Base-by-base conservation (phyloP, 2,113 vertebrate species). In the Megaceryle torquata region DNA sequence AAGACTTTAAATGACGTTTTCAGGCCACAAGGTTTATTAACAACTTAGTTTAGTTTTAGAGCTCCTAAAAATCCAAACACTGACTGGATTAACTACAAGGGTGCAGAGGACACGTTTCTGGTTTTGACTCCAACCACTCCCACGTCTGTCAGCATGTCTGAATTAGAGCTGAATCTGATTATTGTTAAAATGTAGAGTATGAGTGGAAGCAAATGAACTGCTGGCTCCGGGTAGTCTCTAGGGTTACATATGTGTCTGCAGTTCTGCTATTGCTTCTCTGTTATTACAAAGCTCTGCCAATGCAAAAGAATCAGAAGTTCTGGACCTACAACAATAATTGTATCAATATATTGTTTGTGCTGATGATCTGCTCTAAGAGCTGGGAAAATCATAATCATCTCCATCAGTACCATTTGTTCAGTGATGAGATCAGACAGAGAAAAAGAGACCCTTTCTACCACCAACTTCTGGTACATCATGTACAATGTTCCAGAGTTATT, bases 41-140 rank as follows among this genome's bases (percentile, higher is more conserved):
- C 71, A 93, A 86, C 64, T 84, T 69, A 17, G 26, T 88, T 90
- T 86, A 17, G 26, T 88, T 90, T 86, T 83, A 94, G 97, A 97
- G 92, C 94, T 95, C 88, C 93, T 93, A 91, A 96, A 96, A 96
- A 97, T 91, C 75, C 71, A 97, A 97, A 96, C 83, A 64, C 11
- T 92, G 94, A 82, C 83, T 96, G 94, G 74, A 95, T 97, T 96
- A 97, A 95, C 93, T 97, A 67, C 78, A 84, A 89, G 65, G 37
- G 80, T 93, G 81, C 48, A 93, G 94, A 97, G 89, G 44, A 48
- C 85, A 89, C 33, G 33, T 85, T 96, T 97, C 72, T 95, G 69
- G 86, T 97, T 96, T 92, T 91, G 97, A 65, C 91, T 95, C 50
- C 61, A 93, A 81, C 67, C 64, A 86, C 91, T 92, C 82, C 95